Base-by-base conservation (phyloP, 2,888 invertebrate genomes). In the Ornithoptera priamus region DNA sequence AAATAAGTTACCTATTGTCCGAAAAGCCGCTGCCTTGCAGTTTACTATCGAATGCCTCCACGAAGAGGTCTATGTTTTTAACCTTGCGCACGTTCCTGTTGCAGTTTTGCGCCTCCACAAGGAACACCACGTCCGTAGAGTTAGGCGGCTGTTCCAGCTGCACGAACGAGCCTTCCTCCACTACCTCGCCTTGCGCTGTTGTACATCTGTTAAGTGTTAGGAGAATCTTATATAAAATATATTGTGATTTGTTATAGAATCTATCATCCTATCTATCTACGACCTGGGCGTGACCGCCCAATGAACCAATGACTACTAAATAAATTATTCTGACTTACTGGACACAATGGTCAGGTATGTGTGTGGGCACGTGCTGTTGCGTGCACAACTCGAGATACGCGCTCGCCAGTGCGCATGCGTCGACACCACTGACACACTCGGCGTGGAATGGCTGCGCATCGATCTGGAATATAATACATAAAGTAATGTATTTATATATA, bases 71-170 rank as follows among this genome's bases (percentile, higher is more conserved):
- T 65, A 97, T 94, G 76, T 95, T 96, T 78, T 95, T 95, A 67
- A 90, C 93, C 70, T 92, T 93, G 56, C 94, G 93, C 1, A 97
- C 84, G 75, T 96, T 94, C 73, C 92, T 92, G 88, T 98, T 98
- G 85, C 98, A 98, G 7, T 93, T 90, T 76, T 96, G 96, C 1
- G 97, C 97, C 81, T 99, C 98, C 0, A 98, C 94, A 67, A 99
- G 95, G 85, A 99, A 97, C 67, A 98, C 97, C 0, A 98, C 93
- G 86, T 99, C 99, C 3, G 96, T 95, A 6, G 96, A 96, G 73
- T 89, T 93, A 0, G 95, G 95, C 8, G 95, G 91, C 53, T 93
- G 93, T 62, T 94, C 90, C n/a, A 97, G 85, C 67, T 94, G 93
- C 66, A 95, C 91, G 84, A 96, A 96, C 12, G 95, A 94, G 1